Percentiles rank a stretch among this genome's conserved stretches.
Conservation (phyloP, 2,113 vertebrate species). For the Tragelaphus imberbis region DNA sequence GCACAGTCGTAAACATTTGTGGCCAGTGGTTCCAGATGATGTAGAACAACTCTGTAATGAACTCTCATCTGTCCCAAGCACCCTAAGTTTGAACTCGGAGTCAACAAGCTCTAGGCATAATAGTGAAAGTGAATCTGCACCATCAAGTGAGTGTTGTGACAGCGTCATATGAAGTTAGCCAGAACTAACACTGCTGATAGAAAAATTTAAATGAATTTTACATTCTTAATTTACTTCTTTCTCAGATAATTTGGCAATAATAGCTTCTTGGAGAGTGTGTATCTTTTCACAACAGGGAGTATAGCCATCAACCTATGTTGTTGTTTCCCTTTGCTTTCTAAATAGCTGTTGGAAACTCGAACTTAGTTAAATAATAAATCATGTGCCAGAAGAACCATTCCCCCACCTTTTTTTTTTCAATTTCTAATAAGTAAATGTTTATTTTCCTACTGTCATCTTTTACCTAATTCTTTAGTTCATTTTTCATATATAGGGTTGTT, state of each 20-base stretch:
- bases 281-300: background rate
- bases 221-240: background rate
- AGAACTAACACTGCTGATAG: background rate
- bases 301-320: background rate
- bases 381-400: background rate
- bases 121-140: conserved; percentile 95
- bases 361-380: background rate
- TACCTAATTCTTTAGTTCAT: background rate
- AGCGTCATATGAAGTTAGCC: background rate
- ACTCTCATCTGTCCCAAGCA: conserved; percentile 87
- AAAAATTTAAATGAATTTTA: conserved; percentile 11
- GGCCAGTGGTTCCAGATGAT: conserved; percentile 97
- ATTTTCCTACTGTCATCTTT: background rate
- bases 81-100: conserved; percentile 92
- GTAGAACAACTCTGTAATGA: conserved; percentile 89
- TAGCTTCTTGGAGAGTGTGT: background rate
- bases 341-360: background rate
- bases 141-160: conserved; percentile 87
- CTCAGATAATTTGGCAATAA: background rate
- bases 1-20: conserved; percentile 93
- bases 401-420: background rate
- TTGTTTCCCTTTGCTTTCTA: background rate
- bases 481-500: background rate
- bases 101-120: conserved; percentile 97
- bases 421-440: background rate